These are phyloP conservation scores for Tigriopus californicus DNA, from an alignment of 2,888 invertebrate genomes.

Conservation along the genomic window DNA sequence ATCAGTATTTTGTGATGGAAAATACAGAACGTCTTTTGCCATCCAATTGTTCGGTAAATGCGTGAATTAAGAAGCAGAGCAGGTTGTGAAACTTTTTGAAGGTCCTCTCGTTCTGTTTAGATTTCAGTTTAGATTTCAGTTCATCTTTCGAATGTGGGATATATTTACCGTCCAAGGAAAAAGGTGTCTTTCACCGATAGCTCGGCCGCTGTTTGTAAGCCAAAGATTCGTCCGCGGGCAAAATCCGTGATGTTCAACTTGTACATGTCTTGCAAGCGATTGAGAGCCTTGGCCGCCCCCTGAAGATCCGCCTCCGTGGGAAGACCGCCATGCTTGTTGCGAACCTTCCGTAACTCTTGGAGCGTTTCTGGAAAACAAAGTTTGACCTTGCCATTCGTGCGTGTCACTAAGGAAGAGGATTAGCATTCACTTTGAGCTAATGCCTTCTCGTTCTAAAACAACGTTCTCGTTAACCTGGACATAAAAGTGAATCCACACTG, in stretches of 20 bases:
- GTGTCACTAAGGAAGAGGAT: too few relatives aligned
- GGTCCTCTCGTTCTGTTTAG: too few relatives aligned
- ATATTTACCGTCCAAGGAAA: constrained; percentile 8
- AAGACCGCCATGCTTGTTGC: constrained; percentile 3
- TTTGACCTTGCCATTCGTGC: too few relatives aligned
- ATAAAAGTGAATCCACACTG: too few relatives aligned
- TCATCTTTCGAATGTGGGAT: background rate
- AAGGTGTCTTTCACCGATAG: background rate
- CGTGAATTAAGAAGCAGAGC: too few relatives aligned
- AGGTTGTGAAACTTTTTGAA: too few relatives aligned
- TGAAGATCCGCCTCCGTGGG: constrained; percentile 13
- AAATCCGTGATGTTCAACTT: constrained; percentile 13
- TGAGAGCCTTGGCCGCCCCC: constrained; percentile 16
- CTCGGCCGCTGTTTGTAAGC: background rate
- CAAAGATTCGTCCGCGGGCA: constrained; percentile 5
- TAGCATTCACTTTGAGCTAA: too few relatives aligned
- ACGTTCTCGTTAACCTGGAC: too few relatives aligned
- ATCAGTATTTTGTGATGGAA: too few relatives aligned
- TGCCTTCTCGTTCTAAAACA: too few relatives aligned
- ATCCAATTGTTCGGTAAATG: too few relatives aligned
- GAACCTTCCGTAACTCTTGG: background rate
- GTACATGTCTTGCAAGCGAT: constrained; percentile 14
- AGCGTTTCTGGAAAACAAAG: background rate
- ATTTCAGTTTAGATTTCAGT: background rate
- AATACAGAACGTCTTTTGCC: too few relatives aligned